phyloP scores from a whole-genome alignment of 2,113 vertebrate species.

The Scophthalmus maximus region DNA sequence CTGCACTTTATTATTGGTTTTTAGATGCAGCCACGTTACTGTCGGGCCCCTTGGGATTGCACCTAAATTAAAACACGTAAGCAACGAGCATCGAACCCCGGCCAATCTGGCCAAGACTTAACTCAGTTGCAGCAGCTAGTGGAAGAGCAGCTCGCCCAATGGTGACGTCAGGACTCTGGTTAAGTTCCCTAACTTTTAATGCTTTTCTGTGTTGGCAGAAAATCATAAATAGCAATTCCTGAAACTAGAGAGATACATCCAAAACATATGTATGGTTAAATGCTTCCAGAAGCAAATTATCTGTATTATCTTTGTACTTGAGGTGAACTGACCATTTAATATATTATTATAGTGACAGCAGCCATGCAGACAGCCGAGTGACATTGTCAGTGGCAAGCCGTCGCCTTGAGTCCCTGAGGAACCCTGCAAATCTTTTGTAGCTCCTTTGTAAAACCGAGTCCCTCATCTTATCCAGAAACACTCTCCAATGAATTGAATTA shows the following conservation, averaged over 20 bases:
- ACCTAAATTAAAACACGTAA: too few relatives aligned
- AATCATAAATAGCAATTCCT: background rate
- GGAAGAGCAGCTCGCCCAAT: background rate
- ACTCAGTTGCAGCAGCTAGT: too few relatives aligned
- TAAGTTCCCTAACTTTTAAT: background rate
- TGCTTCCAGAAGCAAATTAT: background rate
- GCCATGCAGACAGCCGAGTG: background rate
- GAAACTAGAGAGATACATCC: background rate
- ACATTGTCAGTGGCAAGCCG: constrained; percentile 25
- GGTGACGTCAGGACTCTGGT: background rate
- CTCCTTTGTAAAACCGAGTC: constrained; percentile 34
- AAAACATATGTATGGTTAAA: background rate
- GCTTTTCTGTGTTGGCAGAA: background rate
- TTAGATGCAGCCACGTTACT: too few relatives aligned
- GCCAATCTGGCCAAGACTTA: too few relatives aligned
- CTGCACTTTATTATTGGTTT: too few relatives aligned
- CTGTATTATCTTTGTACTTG: background rate
- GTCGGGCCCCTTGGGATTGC: too few relatives aligned
- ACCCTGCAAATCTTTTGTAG: constrained; percentile 20
- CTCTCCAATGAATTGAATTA: constrained; percentile 54
- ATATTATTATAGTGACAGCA: background rate
- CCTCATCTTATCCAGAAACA: constrained; percentile 37
- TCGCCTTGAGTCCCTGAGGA: constrained; percentile 8
- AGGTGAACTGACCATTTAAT: constrained; percentile 4
- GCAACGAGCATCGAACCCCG: too few relatives aligned